These are phyloP conservation scores for Tupiocoris notatus DNA, from an alignment of 2,888 invertebrate genomes.

Conservation along the genomic window DNA sequence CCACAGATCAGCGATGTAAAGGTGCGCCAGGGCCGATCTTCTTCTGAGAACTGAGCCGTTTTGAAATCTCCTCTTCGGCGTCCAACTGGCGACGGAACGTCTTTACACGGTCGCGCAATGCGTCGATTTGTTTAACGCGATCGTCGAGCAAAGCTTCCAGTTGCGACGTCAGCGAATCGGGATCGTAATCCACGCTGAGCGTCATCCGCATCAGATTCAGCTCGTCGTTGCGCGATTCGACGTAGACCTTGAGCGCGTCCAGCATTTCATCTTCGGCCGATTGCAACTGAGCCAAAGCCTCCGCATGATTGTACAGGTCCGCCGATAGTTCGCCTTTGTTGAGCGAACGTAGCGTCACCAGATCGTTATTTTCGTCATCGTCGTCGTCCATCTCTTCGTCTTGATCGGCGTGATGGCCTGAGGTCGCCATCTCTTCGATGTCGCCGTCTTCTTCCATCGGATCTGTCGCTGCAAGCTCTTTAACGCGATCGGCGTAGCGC, in stretches of 20 bases:
- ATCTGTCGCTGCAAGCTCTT: constrained; percentile 86
- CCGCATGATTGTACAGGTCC: constrained; percentile 91
- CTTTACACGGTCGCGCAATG: constrained; percentile 73
- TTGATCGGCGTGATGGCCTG: constrained; percentile 48
- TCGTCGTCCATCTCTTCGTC: constrained; percentile 15
- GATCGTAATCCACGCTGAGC: constrained; percentile 92
- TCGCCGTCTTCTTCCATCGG: constrained; percentile 57
- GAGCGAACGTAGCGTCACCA: constrained; percentile 15
- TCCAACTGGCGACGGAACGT: constrained; percentile 82
- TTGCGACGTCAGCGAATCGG: constrained; percentile 89
- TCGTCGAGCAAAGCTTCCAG: constrained; percentile 81
- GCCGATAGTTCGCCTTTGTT: constrained; percentile 91
- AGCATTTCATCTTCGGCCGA: constrained; percentile 90
- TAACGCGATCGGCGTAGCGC: constrained; percentile 95
- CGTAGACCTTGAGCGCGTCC: constrained; percentile 77
- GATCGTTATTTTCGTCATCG: constrained; percentile 7
- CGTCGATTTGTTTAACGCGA: constrained; percentile 69
- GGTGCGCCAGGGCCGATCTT: not conserved
- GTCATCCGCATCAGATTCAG: constrained; percentile 72
- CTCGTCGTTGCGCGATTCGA: constrained; percentile 53
- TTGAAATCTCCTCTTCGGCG: constrained; percentile 86
- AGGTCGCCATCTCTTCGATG: not conserved
- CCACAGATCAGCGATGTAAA: not conserved
- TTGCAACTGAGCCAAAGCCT: constrained; percentile 91
- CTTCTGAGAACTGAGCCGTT: constrained; percentile 60